Evolutionary conservation across 2,113 vertebrate genomes (phyloP), one percentile per base, ranked within the genome.

Genomic region (Cervus canadensis): DNA sequence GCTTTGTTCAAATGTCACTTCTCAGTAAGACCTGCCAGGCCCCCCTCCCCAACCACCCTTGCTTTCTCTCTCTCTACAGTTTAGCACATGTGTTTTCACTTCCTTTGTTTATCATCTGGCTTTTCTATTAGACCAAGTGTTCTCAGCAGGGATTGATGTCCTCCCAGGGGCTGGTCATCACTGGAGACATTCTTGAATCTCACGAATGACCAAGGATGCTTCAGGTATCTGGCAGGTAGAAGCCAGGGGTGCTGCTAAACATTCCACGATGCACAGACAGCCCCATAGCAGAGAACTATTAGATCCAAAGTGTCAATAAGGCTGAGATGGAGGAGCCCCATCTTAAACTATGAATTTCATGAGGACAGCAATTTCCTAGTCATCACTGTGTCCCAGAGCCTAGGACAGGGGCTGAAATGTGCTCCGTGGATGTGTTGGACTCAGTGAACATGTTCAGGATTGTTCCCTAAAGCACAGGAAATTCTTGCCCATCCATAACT

Each of bases 261-360:
- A 23, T 36, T 26, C 74, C 33, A 5, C 0, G 1, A 3, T 2
- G 10, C 45, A 4, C 13, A 48, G 36, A 33, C 5, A 33, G 78
- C 9, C 43, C 74, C 45, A n/a, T 3, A 26, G 1, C 30, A 3
- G 40, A 60, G 71, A 48, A 28, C 0, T 0, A 1, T 12, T 17
- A 3, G 4, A 17, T 5, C 56, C 87, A 2, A 40, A 5, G 3
- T 1, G 40, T 25, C 43, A 4, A 0, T 0, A 9, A 64, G 21
- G 25, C 45, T 10, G 8, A 33, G 25, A 7, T 0, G 5, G 48
- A 36, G 85, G 67, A 11, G 17, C 13, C 17, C 64, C 4, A 12
- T 23, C 76, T 30, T n/a, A 50, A 11, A 3, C 50, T 0, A 33
- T 7, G 17, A n/a, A 23, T 21, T 40, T 40, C 40, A 9, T 0